Conservation (phyloP, 2,888 invertebrate genomes). For the Apodemia duryi region DNA sequence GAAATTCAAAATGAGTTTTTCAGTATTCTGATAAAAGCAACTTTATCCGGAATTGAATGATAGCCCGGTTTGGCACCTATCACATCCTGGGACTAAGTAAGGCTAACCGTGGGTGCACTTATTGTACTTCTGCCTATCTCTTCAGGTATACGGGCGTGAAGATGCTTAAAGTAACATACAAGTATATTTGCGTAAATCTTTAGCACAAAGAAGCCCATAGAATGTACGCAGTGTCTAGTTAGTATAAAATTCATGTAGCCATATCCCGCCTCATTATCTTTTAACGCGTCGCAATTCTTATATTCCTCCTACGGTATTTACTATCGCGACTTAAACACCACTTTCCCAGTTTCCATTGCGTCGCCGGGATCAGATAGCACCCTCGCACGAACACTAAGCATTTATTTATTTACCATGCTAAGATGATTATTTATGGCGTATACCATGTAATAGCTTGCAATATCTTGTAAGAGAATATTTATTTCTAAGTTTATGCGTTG, state of each 20-base stretch:
- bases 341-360: conserved; percentile 59
- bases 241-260: conserved; percentile 8
- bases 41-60: too few species aligned
- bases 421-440: conserved; percentile 74
- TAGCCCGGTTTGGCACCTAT: too few species aligned
- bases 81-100: too few species aligned
- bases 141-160: too few species aligned
- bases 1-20: too few species aligned
- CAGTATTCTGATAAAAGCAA: too few species aligned
- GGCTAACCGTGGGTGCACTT: too few species aligned
- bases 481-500: conserved; percentile 17
- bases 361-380: conserved; percentile 62
- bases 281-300: conserved; percentile 65
- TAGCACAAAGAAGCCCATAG: background rate
- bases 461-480: conserved; percentile 15
- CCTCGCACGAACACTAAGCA: conserved; percentile 47
- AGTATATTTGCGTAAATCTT: conserved; percentile 17
- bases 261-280: conserved; percentile 71
- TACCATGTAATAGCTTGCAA: conserved; percentile 24
- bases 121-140: too few species aligned
- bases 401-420: conserved; percentile 73
- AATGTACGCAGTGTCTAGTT: background rate
- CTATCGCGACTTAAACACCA: conserved; percentile 70
- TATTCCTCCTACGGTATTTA: conserved; percentile 53
- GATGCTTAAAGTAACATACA: background rate